A percentile compares a stretch with the other conserved stretches of the same genome.
phyloP scores from a whole-genome alignment of 2,113 vertebrate species.

The Microtus montanus region DNA sequence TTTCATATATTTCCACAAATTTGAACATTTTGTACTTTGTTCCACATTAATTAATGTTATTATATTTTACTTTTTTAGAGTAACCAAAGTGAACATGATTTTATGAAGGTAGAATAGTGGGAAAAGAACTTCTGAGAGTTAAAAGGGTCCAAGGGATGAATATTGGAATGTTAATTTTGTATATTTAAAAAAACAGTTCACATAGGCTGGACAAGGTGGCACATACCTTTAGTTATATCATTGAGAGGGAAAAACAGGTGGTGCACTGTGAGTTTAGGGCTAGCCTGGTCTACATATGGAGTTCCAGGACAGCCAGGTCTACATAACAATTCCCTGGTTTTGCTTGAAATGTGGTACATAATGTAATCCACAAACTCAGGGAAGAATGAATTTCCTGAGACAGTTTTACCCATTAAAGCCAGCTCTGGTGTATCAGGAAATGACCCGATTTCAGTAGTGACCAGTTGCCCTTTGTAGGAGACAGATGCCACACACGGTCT shows the following conservation, averaged over 20 bases:
- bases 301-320: not conserved
- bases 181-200: not conserved
- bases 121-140: not conserved
- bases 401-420: not conserved
- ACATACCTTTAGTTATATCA: not conserved
- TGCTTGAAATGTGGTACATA: not conserved
- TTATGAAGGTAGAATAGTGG: not conserved
- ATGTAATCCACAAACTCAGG: constrained; percentile 14
- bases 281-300: not conserved
- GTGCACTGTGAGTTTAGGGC: not conserved
- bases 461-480: not conserved
- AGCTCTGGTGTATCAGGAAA: not conserved
- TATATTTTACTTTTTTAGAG: not conserved
- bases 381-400: not conserved
- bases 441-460: not conserved
- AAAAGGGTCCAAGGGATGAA: not conserved
- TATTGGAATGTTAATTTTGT: not conserved
- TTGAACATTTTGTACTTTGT: constrained; percentile 8
- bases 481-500: not conserved
- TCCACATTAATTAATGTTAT: not conserved
- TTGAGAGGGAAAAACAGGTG: not conserved
- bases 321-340: not conserved
- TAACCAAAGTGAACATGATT: not conserved
- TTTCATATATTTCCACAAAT: constrained; percentile 5
- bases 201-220: not conserved